Percentiles rank a stretch among this genome's conserved stretches.
Conservation (phyloP, 2,888 invertebrate species). For the Diplazon laetatorius region DNA sequence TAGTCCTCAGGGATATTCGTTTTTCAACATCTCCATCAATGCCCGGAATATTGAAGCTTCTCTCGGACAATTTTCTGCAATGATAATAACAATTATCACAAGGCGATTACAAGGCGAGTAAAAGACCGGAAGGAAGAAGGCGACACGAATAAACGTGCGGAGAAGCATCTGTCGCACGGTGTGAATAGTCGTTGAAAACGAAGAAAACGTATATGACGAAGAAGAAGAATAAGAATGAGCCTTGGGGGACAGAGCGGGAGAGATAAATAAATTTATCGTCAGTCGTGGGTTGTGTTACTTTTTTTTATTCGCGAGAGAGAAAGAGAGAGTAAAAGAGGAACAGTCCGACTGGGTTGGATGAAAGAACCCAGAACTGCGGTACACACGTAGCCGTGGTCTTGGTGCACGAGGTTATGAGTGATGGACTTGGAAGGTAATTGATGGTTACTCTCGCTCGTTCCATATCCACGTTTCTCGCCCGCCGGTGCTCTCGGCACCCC, state of each 20-base stretch:
- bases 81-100: constrained; percentile 33
- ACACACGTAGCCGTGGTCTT: neutral
- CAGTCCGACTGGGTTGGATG: constrained; percentile 19
- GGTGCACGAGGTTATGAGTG: constrained; percentile 57
- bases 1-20: no score
- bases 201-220: constrained; percentile 13
- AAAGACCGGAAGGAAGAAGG: constrained; percentile 23
- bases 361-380: constrained; percentile 33
- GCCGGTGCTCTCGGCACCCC: constrained; percentile 7
- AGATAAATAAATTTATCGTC: constrained; percentile 54
- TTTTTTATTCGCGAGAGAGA: constrained; percentile 14
- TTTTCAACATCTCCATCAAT: no score
- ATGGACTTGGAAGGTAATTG: constrained; percentile 64
- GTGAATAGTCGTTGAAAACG: constrained; percentile 30
- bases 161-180: constrained; percentile 55
- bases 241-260: neutral
- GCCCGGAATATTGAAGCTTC: neutral
- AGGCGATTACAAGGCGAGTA: neutral
- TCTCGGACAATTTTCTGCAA: constrained; percentile 2
- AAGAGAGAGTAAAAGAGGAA: neutral
- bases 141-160: constrained; percentile 10
- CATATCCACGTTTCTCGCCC: constrained; percentile 42
- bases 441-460: constrained; percentile 53
- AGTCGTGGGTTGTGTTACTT: constrained; percentile 2
- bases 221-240: constrained; percentile 25